phyloP scores from a whole-genome alignment of 2,888 invertebrate species.

The Willowsia nigromaculata region DNA sequence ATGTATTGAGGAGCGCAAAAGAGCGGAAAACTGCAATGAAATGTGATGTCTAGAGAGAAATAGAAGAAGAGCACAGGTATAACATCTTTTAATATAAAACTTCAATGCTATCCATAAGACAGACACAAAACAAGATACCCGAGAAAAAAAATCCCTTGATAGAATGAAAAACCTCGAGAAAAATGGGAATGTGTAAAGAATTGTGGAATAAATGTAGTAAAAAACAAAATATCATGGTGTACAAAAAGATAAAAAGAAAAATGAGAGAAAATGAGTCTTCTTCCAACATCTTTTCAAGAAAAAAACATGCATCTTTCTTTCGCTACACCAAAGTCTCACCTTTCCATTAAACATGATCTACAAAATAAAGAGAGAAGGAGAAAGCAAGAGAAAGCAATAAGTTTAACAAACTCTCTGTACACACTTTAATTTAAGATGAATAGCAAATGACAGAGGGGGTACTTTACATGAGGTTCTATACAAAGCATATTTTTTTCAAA shows the following conservation, averaged over 20 bases:
- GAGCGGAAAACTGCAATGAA: neutral
- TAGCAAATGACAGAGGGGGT: conserved; percentile 18
- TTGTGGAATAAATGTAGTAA: neutral
- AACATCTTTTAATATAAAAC: neutral
- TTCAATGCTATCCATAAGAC: neutral
- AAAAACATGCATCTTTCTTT: neutral
- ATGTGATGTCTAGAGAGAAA: conserved; percentile 10
- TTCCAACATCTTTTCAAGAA: neutral
- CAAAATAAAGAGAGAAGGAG: neutral
- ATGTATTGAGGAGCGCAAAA: neutral
- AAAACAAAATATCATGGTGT: neutral
- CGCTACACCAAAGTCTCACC: neutral
- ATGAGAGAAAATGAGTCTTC: neutral
- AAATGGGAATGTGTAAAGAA: neutral
- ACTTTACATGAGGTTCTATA: too few species aligned
- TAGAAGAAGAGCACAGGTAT: neutral
- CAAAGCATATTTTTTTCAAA: too few species aligned
- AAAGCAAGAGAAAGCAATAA: conserved; percentile 25
- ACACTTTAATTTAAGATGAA: conserved; percentile 25
- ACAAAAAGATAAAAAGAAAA: neutral
- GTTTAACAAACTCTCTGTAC: neutral
- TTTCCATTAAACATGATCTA: neutral
- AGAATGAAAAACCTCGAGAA: neutral
- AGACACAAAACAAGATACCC: neutral
- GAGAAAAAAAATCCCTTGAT: neutral